Conservation (phyloP, 2,888 invertebrate species). For the Tineola bisselliella region DNA sequence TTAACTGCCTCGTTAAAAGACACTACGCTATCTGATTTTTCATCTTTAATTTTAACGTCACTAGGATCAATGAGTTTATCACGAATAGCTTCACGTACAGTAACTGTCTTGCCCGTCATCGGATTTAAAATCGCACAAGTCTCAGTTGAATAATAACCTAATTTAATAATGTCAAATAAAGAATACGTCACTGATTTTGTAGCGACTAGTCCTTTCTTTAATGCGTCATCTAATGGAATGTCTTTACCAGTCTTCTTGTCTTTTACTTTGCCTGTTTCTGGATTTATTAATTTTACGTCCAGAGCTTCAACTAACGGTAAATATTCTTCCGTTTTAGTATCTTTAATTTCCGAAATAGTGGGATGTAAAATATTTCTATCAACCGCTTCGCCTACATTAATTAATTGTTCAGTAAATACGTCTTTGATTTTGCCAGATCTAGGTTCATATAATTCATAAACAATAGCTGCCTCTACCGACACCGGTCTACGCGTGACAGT, state of each 20-base stretch:
- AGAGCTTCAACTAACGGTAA: slow-evolving; percentile 81
- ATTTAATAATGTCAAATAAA: slow-evolving; percentile 76
- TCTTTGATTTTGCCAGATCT: slow-evolving; percentile 77
- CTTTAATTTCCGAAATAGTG: slow-evolving; percentile 82
- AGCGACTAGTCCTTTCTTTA: slow-evolving; percentile 74
- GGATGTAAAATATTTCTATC: slow-evolving; percentile 83
- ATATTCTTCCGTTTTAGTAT: slow-evolving; percentile 76
- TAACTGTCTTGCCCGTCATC: slow-evolving; percentile 76
- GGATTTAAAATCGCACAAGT: slow-evolving; percentile 82
- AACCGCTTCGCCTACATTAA: slow-evolving; percentile 80
- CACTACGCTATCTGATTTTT: slow-evolving; percentile 72
- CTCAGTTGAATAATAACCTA: slow-evolving; percentile 79
- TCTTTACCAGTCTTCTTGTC: slow-evolving; percentile 76
- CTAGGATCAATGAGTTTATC: slow-evolving; percentile 77
- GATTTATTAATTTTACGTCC: slow-evolving; percentile 72
- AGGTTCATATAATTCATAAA: slow-evolving; percentile 75
- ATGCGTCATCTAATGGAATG: slow-evolving; percentile 75
- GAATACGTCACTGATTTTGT: slow-evolving; percentile 77
- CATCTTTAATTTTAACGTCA: slow-evolving; percentile 78
- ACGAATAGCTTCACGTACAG: slow-evolving; percentile 79
- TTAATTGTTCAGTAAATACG: slow-evolving; percentile 74
- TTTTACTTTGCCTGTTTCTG: slow-evolving; percentile 76
- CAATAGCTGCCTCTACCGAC: slow-evolving; percentile 80
- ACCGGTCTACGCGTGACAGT: slow-evolving; percentile 77
- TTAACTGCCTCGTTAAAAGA: slow-evolving; percentile 76